Evolutionary conservation across 2,888 invertebrate genomes (phyloP).

Genomic region (Ametastegia equiseti): DNA sequence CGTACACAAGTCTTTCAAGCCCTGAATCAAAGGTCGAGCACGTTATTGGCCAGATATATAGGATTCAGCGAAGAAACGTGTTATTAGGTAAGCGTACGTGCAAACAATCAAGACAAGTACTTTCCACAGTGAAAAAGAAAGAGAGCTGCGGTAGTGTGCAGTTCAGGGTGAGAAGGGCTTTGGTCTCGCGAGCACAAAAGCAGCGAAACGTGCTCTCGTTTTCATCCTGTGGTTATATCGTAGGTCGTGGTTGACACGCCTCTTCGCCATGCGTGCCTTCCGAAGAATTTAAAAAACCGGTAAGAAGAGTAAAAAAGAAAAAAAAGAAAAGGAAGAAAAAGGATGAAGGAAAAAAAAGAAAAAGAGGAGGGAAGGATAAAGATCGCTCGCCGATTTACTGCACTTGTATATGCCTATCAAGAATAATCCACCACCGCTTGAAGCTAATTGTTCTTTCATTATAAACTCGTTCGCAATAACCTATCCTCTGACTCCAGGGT

Average conservation of each 20-base stretch:
- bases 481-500: conserved; percentile 36
- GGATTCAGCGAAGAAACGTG: conserved; percentile 36
- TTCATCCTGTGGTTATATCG: conserved; percentile 19
- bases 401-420: not conserved
- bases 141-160: too few species aligned
- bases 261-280: not conserved
- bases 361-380: not conserved
- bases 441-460: conserved; percentile 43
- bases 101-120: conserved; percentile 49
- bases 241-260: conserved; percentile 12
- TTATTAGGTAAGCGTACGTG: conserved; percentile 52
- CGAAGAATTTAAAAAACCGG: not conserved
- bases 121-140: not conserved
- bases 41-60: conserved; percentile 49
- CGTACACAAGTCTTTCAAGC: conserved; percentile 6
- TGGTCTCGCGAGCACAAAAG: not conserved
- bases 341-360: not conserved
- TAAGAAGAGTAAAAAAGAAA: not conserved
- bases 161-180: not conserved
- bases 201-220: conserved; percentile 37
- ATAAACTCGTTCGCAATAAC: conserved; percentile 41
- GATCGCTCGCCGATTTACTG: conserved; percentile 17
- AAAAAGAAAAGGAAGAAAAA: not conserved
- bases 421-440: conserved; percentile 20
- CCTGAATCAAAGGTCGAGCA: conserved; percentile 49